phyloP scores from a whole-genome alignment of 2,888 invertebrate species.

The Geophilus truncorum region DNA sequence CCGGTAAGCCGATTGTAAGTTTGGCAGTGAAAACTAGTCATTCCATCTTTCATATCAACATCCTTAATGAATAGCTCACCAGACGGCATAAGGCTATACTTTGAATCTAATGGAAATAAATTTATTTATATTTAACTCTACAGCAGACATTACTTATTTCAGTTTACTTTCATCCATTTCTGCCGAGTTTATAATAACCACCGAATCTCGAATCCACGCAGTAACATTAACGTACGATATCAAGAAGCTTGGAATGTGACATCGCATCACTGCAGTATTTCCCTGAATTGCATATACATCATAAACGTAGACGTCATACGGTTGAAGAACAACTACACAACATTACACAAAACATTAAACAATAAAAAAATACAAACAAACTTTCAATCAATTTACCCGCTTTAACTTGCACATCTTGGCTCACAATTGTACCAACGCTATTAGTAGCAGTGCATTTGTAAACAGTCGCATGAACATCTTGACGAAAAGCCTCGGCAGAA shows the following conservation, averaged over 20 bases:
- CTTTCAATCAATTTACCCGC: constrained; percentile 40
- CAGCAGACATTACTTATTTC: not conserved
- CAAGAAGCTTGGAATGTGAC: constrained; percentile 82
- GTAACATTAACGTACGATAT: constrained; percentile 41
- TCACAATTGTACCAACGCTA: constrained; percentile 41
- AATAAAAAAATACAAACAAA: not conserved
- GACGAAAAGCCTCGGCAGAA: constrained; percentile 39
- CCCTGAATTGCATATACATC: constrained; percentile 50
- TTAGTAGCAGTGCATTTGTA: constrained; percentile 42
- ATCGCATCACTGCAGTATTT: constrained; percentile 54
- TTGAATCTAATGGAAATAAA: constrained; percentile 1
- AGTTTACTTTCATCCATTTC: not conserved
- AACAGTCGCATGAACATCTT: constrained; percentile 42
- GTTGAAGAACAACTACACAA: constrained; percentile 43
- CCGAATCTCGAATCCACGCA: not conserved
- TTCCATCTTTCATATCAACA: constrained; percentile 12
- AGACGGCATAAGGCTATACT: not conserved
- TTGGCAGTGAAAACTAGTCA: constrained; percentile 27
- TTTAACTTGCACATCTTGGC: constrained; percentile 41
- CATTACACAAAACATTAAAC: not conserved
- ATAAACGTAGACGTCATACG: constrained; percentile 49
- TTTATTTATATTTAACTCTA: not conserved
- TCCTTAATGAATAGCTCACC: constrained; percentile 29
- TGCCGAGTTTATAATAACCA: not conserved
- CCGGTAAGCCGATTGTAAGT: not conserved